Evolutionary conservation across 2,888 invertebrate genomes (phyloP).

Genomic region (Hesperia comma): DNA sequence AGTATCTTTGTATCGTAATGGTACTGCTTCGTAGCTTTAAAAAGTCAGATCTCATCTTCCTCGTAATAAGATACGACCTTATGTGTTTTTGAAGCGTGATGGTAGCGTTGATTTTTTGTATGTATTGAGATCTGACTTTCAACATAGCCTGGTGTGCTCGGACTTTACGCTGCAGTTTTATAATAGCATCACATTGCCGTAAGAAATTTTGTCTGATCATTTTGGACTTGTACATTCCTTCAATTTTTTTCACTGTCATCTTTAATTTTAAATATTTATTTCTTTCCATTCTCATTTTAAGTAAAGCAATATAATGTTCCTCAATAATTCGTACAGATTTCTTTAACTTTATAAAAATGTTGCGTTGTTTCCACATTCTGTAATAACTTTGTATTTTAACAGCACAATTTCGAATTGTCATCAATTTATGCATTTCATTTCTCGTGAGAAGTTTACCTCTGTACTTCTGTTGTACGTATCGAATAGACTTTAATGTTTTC

Average conservation of each 20-base stretch:
- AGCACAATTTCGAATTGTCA: slow-evolving; percentile 53
- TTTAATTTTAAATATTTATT: slow-evolving; percentile 59
- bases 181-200: slow-evolving; percentile 56
- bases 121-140: slow-evolving; percentile 61
- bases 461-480: slow-evolving; percentile 67
- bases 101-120: slow-evolving; percentile 62
- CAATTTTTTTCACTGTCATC: slow-evolving; percentile 67
- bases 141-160: slow-evolving; percentile 70
- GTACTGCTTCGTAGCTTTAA: slow-evolving; percentile 54
- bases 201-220: slow-evolving; percentile 66
- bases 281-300: slow-evolving; percentile 62
- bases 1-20: slow-evolving; percentile 54
- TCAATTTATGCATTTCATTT: slow-evolving; percentile 55
- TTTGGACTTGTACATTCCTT: slow-evolving; percentile 74
- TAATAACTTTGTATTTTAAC: slow-evolving; percentile 73
- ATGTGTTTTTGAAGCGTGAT: slow-evolving; percentile 77
- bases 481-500: slow-evolving; percentile 54
- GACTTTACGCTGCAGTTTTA: slow-evolving; percentile 78
- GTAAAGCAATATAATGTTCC: slow-evolving; percentile 58
- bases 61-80: slow-evolving; percentile 65
- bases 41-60: slow-evolving; percentile 53
- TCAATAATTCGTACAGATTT: slow-evolving; percentile 56
- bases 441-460: slow-evolving; percentile 68
- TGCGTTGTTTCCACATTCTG: slow-evolving; percentile 60
- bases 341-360: slow-evolving; percentile 53